phyloP scores from a whole-genome alignment of 2,113 vertebrate genomes.

The Phaetusa simplex region DNA sequence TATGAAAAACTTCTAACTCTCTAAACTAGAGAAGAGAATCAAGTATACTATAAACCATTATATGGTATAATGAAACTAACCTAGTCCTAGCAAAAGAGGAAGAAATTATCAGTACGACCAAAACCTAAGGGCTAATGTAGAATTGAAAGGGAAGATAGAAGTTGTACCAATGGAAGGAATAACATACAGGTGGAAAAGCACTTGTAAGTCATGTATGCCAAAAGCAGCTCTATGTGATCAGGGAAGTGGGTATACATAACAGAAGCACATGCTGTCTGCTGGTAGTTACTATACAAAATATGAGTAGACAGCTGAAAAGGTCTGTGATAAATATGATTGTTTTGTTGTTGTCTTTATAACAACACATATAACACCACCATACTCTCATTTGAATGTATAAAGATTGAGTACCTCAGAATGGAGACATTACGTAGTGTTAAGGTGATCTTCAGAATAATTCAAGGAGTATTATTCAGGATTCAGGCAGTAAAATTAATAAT shows the following conservation, averaged over 20 bases:
- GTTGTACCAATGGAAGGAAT: not conserved
- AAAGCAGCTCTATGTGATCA: not conserved
- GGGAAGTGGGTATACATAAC: not conserved
- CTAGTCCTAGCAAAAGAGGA: not conserved
- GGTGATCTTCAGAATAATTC: not conserved
- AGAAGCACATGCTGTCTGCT: not conserved
- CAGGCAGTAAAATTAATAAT: not conserved
- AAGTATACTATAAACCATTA: not conserved
- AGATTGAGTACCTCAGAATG: not conserved
- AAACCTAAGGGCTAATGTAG: not conserved
- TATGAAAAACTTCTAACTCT: not conserved
- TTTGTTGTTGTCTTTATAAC: not conserved
- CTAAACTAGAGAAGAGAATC: not conserved
- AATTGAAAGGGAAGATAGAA: not conserved
- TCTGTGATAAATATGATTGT: not conserved
- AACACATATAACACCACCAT: not conserved
- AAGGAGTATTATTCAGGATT: not conserved
- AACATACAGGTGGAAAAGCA: not conserved
- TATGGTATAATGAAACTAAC: not conserved
- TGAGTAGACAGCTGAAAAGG: not conserved
- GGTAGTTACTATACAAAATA: not conserved
- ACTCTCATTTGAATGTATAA: not conserved
- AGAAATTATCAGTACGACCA: not conserved
- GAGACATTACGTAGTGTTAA: not conserved
- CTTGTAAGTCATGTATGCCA: not conserved